Conservation (phyloP, 2,113 vertebrate genomes). For the Cephalopholis sonnerati region DNA sequence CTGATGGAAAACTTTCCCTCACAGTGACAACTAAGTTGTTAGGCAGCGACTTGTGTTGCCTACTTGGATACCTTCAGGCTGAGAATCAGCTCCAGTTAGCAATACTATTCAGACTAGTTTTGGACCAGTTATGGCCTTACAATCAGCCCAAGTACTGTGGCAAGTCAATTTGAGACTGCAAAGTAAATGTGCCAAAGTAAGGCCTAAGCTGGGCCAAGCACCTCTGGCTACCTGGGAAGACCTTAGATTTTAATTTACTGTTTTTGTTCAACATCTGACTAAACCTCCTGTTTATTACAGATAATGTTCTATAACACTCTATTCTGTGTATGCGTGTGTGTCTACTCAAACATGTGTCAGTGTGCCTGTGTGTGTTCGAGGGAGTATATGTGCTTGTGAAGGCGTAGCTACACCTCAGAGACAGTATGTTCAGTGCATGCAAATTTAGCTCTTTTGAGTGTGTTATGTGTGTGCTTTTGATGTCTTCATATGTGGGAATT, state of each 20-base stretch:
- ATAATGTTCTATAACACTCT: constrained; percentile 10
- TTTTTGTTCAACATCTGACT: not conserved
- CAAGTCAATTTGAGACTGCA: not conserved
- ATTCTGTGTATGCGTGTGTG: not conserved
- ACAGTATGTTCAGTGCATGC: not conserved
- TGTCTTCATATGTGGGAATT: constrained; percentile 44
- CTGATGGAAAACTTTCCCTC: constrained; percentile 8
- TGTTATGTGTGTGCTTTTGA: constrained; percentile 25
- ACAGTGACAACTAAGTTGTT: constrained; percentile 2
- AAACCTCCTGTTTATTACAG: not conserved
- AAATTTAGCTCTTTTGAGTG: not conserved
- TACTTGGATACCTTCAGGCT: not conserved
- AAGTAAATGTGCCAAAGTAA: not conserved
- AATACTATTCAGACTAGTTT: constrained; percentile 7
- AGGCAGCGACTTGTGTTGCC: constrained; percentile 1
- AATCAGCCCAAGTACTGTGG: not conserved
- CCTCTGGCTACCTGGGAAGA: not conserved
- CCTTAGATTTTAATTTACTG: not conserved
- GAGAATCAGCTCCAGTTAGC: not conserved
- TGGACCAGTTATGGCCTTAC: not conserved
- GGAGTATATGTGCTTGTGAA: not conserved
- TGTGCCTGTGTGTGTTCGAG: not conserved
- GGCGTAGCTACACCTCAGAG: not conserved
- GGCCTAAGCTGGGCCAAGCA: not conserved
- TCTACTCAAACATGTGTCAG: not conserved